Evolutionary conservation across 2,797 vertebrate species (phyloP).

Genomic region (Spinus olivaceus): DNA sequence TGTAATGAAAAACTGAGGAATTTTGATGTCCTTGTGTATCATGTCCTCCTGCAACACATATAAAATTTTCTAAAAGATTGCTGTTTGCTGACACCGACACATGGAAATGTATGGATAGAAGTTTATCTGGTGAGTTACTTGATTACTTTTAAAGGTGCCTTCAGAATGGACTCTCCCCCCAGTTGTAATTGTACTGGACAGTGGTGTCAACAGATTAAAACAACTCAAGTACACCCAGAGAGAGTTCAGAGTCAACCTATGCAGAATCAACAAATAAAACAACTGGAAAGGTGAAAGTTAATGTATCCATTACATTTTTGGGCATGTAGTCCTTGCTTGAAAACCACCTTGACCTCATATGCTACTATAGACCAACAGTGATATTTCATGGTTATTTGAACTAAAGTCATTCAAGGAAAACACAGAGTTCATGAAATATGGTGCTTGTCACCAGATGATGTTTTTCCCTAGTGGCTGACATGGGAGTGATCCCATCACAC

Average conservation of each 20-base stretch:
- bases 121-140: neutral
- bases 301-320: neutral
- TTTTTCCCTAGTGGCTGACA: neutral
- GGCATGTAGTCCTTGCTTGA: neutral
- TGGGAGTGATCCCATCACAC: neutral
- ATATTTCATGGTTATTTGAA: neutral
- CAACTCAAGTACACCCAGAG: neutral
- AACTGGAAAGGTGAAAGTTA: neutral
- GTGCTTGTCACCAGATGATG: neutral
- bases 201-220: neutral
- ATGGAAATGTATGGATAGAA: neutral
- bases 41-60: neutral
- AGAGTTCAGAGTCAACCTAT: neutral
- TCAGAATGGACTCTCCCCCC: fast-evolving
- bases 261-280: neutral
- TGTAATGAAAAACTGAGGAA: neutral
- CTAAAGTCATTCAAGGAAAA: neutral
- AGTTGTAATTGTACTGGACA: neutral
- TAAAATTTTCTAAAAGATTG: neutral
- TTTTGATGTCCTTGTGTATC: neutral
- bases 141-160: neutral
- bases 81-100: neutral
- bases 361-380: neutral
- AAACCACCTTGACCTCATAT: neutral
- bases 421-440: neutral